These are phyloP conservation scores for Epinotia bilunana DNA, from an alignment of 2,888 invertebrate genomes.

Conservation along the genomic window DNA sequence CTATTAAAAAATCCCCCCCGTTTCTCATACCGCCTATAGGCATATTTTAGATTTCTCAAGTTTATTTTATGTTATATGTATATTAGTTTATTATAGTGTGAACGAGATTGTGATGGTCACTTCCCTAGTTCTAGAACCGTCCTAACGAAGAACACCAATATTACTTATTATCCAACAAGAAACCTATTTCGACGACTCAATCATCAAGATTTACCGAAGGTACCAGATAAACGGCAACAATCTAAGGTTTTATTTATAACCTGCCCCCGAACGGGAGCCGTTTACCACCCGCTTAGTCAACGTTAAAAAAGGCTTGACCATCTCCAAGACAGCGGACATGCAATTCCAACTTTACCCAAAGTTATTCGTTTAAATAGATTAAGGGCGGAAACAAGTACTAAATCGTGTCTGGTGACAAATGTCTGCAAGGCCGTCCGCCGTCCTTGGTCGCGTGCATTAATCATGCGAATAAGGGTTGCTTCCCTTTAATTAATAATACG, in stretches of 20 bases:
- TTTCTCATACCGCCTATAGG: too few species aligned
- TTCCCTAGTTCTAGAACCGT: neutral
- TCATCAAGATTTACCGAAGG: neutral
- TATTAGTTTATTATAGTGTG: too few species aligned
- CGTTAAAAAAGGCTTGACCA: slow-evolving; percentile 36
- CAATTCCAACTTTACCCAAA: slow-evolving; percentile 49
- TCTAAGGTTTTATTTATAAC: slow-evolving; percentile 22
- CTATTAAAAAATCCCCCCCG: too few species aligned
- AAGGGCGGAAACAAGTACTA: slow-evolving; percentile 44
- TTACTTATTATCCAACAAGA: neutral
- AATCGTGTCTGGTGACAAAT: slow-evolving; percentile 52
- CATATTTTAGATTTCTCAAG: neutral
- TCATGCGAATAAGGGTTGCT: slow-evolving; percentile 57
- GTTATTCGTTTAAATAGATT: slow-evolving; percentile 42
- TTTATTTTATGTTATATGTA: too few species aligned
- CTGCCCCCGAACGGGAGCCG: slow-evolving; percentile 8
- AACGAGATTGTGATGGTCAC: neutral
- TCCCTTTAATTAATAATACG: slow-evolving; percentile 48
- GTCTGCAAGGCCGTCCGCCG: slow-evolving; percentile 48
- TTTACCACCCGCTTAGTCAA: slow-evolving; percentile 33
- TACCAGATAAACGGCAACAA: neutral
- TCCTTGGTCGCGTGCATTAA: slow-evolving; percentile 64
- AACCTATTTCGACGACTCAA: neutral
- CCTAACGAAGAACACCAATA: neutral
- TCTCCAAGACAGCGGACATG: slow-evolving; percentile 47